Conservation (phyloP, 2,113 vertebrate species). For the Candoia aspera region DNA sequence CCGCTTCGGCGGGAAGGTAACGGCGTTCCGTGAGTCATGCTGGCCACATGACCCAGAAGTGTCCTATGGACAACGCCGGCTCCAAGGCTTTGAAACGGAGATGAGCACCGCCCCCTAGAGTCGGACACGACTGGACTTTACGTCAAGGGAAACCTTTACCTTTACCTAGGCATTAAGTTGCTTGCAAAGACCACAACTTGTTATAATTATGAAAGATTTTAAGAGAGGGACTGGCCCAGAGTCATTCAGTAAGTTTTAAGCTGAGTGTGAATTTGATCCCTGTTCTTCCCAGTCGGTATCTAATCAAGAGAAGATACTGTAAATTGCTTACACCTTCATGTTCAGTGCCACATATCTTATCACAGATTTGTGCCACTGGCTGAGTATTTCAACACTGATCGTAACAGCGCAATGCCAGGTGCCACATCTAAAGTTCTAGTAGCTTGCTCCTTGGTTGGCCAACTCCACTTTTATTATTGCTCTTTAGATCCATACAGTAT, state of each 20-base stretch:
- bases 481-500: not conserved
- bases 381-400: not conserved
- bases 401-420: not conserved
- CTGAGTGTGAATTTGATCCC: not conserved
- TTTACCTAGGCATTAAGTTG: not conserved
- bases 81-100: no score
- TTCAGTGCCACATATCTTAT: not conserved
- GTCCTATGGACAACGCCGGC: no score
- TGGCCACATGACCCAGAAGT: no score
- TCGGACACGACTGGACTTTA: no score
- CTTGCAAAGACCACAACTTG: not conserved
- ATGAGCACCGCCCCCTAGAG: no score
- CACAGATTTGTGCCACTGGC: not conserved
- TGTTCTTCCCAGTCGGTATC: not conserved
- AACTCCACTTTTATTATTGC: not conserved
- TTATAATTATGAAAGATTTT: not conserved
- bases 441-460: not conserved
- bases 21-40: no score
- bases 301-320: not conserved
- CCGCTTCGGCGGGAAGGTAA: no score
- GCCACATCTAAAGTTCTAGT: not conserved
- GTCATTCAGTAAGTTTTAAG: not conserved
- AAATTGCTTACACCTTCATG: not conserved
- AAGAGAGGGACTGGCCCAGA: not conserved
- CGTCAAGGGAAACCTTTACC: no score